Base-by-base conservation (phyloP, 2,888 invertebrate species). In the Sminthurides aquaticus region DNA sequence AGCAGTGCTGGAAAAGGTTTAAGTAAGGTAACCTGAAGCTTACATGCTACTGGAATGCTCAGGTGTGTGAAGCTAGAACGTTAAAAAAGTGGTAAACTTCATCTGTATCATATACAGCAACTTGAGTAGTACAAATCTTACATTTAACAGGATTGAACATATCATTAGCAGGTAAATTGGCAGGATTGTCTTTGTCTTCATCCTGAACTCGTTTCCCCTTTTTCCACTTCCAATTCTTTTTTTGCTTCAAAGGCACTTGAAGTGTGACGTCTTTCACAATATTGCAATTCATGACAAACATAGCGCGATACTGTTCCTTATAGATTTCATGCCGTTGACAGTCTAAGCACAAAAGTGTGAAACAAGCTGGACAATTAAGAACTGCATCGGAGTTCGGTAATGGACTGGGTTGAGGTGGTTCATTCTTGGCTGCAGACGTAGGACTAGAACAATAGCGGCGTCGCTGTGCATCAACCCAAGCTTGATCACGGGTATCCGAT, bases 11-110 rank as follows among this genome's bases (percentile, higher is more conserved):
- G n/a, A n/a, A n/a, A n/a, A n/a, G n/a, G n/a, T n/a, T n/a, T n/a
- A n/a, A n/a, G n/a, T n/a, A n/a, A n/a, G n/a, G n/a, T n/a, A n/a
- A n/a, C n/a, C n/a, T n/a, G n/a, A n/a, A n/a, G n/a, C n/a, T n/a
- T n/a, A n/a, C n/a, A n/a, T n/a, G n/a, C n/a, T n/a, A n/a, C n/a
- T n/a, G n/a, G n/a, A n/a, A n/a, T n/a, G n/a, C 20, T 29, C 29
- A 73, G 0, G 71, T 65, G 58, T 81, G 28, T 20, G 73, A 74
- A 3, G 81, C 77, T 22, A 83, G 75, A 20, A 83, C 80, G 77
- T 84, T 83, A 73, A 83, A 83, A 76, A 84, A 84, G 74, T 84
- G 84, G 75, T 81, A 84, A 1, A 84, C 79, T 76, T 84, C 84
- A 59, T 84, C 82, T 24, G 72, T 70, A 74, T 84, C 84, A 76